Evolutionary conservation across 1,140 invertebrate species (phyloP), one percentile per base, ranked within the genome.

Genomic region (Drosophila albomicans): DNA sequence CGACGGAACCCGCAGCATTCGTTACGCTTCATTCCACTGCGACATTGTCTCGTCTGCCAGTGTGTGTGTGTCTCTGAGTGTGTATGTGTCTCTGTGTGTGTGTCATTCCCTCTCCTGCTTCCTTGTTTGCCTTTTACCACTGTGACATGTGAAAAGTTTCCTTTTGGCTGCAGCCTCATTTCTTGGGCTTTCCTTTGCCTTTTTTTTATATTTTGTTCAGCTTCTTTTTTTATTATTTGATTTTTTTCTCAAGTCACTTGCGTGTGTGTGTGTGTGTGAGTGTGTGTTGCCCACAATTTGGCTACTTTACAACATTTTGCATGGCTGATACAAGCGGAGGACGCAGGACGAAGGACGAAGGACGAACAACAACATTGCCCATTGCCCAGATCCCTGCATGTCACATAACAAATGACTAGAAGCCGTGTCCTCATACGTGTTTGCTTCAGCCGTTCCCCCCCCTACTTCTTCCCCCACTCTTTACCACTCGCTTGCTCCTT

Each of bases 1-100:
- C 85, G 89, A 89, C 85, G 85, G 58, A 89, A 89, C 85, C 85
- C 85, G 85, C 85, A 89, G 86, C 70, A 89, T 89, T 89, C 81
- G 85, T 56, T 81, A 77, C 79, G 81, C 78, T 89, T 78, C 77
- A 78, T 79, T 59, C 61, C 72, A 75, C 35, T 59, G 51, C 35
- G 30, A 48, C 56, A 61, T 69, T 67, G 51, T 75, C 59, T 63
- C 13, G 8, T 62, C 1, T 56, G 46, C 5, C 3, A 13, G 15
- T 25, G 16, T 35, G 51, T n/a, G 20, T 51, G 38, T 61, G n/a
- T 57, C 32, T 32, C 10, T 62, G 20, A n/a, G n/a, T n/a, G 15
- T 15, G 15, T 51, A 10, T 49, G 48, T 49, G 48, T 49, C 10
- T 16, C 15, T 15, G 54, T 43, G 54, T 41, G 28, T 65, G 20